Base-by-base conservation (phyloP, 2,888 invertebrate genomes). In the Aphodius granarius region DNA sequence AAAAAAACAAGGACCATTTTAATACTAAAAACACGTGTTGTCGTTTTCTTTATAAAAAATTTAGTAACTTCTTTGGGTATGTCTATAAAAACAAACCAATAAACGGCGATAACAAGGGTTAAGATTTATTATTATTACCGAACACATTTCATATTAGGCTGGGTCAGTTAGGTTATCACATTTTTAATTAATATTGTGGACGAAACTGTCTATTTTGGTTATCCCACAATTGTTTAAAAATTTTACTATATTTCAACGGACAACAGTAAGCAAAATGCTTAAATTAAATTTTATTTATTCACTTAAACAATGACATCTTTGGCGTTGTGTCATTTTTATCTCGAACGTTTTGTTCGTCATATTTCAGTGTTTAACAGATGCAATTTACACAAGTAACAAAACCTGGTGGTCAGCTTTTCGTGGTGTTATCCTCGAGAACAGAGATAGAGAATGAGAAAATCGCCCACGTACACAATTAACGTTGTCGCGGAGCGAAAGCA, bases 401-500 rank as follows among this genome's bases (percentile, higher is more conserved):
- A 43, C 43, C 43, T 43, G 43, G 43, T 43, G 43, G 43, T 43
- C 43, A 43, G 9, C 13, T 43, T 43, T 43, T 43, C 43, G 43
- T 43, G 6, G 43, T 43, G 43, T 6, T 43, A 2, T 43, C 43
- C 2, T 13, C 1, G 3, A 13, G 9, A 43, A 43, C 43, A 20
- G 66, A 17, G 66, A 66, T 20, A 17, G 66, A 19, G 19, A 20
- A 16, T 66, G 21, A 68, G n/a, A 19, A 20, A 68, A 68, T 68
- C 21, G 68, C 68, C 68, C 68, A 68, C 68, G 20, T 68, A 68
- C n/a, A 20, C 21, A 20, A 68, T 68, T 68, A 68, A 68, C 68
- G 68, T 68, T 68, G 21, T 68, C 68, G 68, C 22, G 19, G 68
- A 68, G 68, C 21, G n/a, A 22, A 6, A 21, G 43, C 43, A 68